Evolutionary conservation across 2,888 invertebrate species (phyloP).

Genomic region (Drosophila niveifrons): DNA sequence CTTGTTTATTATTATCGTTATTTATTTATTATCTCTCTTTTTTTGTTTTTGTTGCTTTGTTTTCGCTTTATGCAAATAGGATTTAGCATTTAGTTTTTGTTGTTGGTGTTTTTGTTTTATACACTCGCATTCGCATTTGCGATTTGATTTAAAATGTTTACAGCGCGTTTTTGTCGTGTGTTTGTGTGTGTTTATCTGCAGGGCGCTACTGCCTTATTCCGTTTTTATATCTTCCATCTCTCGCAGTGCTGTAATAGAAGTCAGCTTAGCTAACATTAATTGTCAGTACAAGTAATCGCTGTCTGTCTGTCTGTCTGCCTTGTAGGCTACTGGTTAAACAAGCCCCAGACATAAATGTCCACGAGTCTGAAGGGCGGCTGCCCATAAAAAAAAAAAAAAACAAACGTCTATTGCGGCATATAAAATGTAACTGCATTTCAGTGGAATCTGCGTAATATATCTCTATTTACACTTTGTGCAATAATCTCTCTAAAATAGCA

Average conservation of each 20-base stretch:
- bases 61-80: slow-evolving; percentile 60
- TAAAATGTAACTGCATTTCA: slow-evolving; percentile 22
- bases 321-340: slow-evolving; percentile 18
- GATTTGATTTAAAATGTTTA: slow-evolving; percentile 61
- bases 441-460: slow-evolving; percentile 5
- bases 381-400: neutral
- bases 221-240: slow-evolving; percentile 44
- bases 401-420: slow-evolving; percentile 13
- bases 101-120: slow-evolving; percentile 11
- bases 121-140: slow-evolving; percentile 33
- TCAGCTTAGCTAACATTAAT: neutral
- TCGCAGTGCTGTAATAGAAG: slow-evolving; percentile 8
- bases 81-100: slow-evolving; percentile 30
- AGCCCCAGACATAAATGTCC: slow-evolving; percentile 1
- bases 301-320: neutral
- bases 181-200: slow-evolving; percentile 40
- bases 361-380: neutral
- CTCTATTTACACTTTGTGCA: neutral
- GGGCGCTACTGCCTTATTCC: slow-evolving; percentile 34
- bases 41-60: slow-evolving; percentile 30
- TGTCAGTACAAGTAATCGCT: neutral
- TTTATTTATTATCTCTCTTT: neutral
- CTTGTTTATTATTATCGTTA: slow-evolving; percentile 33
- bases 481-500: slow-evolving; percentile 10
- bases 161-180: slow-evolving; percentile 30